A percentile compares a stretch with the other conserved stretches of the same genome.
These are phyloP conservation scores for Bathynomus jamesi DNA, from an alignment of 1,140 invertebrate species.

Conservation along the genomic window DNA sequence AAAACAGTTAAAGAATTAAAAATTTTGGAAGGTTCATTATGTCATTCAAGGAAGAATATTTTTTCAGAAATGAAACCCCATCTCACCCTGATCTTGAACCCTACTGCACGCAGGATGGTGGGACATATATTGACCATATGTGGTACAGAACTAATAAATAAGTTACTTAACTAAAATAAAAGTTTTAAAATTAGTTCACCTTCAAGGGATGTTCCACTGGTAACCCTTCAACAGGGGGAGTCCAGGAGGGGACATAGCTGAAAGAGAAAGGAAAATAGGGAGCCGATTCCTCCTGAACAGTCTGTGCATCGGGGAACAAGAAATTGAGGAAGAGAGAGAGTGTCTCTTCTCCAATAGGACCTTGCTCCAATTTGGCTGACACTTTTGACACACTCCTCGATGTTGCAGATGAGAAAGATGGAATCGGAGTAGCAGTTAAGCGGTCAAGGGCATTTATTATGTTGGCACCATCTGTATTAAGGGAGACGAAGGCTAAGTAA, in stretches of 20 bases:
- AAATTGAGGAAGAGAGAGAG: constrained; percentile 71
- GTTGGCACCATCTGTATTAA: constrained; percentile 35
- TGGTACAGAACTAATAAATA: too few species aligned
- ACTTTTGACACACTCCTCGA: constrained; percentile 14
- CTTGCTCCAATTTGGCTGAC: constrained; percentile 47
- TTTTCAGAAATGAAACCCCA: too few species aligned
- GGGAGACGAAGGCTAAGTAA: not conserved
- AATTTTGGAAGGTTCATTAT: too few species aligned
- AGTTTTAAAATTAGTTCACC: too few species aligned
- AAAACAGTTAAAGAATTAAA: too few species aligned
- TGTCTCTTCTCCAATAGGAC: constrained; percentile 65
- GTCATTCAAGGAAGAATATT: too few species aligned
- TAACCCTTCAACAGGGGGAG: not conserved
- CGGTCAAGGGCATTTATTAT: constrained; percentile 46
- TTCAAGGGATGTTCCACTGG: constrained; percentile 31
- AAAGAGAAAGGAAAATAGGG: constrained; percentile 36
- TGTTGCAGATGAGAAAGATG: constrained; percentile 27
- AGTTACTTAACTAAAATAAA: too few species aligned
- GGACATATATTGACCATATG: too few species aligned
- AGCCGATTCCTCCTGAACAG: constrained; percentile 40
- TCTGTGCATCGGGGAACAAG: constrained; percentile 80
- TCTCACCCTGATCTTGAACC: too few species aligned
- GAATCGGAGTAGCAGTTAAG: constrained; percentile 44
- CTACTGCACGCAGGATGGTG: too few species aligned
- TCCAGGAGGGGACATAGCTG: constrained; percentile 31